Conservation (phyloP, 1,140 invertebrate species). For the Cepaea nemoralis region DNA sequence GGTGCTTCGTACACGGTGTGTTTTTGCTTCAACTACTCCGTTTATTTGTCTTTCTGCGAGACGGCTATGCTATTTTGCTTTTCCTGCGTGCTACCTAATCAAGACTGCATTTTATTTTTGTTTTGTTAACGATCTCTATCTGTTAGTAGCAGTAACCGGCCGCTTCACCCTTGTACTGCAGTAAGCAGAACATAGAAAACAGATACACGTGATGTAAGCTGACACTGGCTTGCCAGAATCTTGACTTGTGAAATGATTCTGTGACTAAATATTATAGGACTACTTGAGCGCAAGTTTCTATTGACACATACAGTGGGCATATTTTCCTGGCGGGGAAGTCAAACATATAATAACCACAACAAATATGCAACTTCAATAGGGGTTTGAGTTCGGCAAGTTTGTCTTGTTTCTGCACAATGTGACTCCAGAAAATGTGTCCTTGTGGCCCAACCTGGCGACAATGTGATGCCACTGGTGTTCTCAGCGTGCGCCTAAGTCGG, state of each 20-base stretch:
- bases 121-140: too few relatives aligned
- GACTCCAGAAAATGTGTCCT: neutral
- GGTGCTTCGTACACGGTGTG: too few relatives aligned
- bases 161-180: too few relatives aligned
- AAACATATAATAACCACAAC: conserved; percentile 1
- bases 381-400: neutral
- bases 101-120: too few relatives aligned
- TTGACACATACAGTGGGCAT: neutral
- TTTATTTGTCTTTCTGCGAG: too few relatives aligned
- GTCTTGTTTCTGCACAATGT: neutral
- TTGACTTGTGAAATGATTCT: neutral
- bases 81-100: too few relatives aligned
- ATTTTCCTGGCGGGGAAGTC: neutral
- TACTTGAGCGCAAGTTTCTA: neutral
- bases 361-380: neutral
- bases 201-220: too few relatives aligned
- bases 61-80: too few relatives aligned
- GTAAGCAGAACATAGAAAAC: too few relatives aligned
- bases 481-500: neutral
- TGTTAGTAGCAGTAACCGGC: too few relatives aligned
- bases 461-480: neutral
- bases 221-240: too few relatives aligned
- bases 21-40: too few relatives aligned
- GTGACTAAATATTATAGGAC: neutral
- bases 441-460: neutral